phyloP scores from a whole-genome alignment of 64 coral and sea anemone genomes.

The Stylophora pistillata region DNA sequence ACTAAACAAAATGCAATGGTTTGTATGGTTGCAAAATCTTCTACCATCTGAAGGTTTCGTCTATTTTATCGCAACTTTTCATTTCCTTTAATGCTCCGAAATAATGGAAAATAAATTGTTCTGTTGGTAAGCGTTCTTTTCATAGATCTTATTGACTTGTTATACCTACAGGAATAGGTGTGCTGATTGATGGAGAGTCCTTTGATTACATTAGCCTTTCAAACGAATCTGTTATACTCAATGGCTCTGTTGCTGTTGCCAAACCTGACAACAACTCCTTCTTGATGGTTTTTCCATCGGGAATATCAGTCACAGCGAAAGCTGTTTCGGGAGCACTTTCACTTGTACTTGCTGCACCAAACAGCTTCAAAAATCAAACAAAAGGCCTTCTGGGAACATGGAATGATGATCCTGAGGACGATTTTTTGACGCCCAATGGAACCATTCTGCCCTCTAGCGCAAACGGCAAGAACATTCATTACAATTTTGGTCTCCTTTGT shows the following conservation, averaged over 20 bases:
- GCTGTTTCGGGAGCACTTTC: constrained; percentile 28
- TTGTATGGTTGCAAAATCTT: too few species aligned
- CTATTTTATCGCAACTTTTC: too few species aligned
- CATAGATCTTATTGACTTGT: too few species aligned
- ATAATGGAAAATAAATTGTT: too few species aligned
- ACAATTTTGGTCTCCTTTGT: constrained; percentile 57
- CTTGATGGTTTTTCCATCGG: constrained; percentile 32
- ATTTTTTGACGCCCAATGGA: constrained; percentile 45
- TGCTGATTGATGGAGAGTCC: constrained; percentile 14
- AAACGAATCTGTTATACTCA: constrained; percentile 21
- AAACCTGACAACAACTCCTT: constrained; percentile 31
- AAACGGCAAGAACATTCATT: constrained; percentile 49
- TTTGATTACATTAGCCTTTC: constrained; percentile 17
- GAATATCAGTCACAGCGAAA: constrained; percentile 34
- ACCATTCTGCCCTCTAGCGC: constrained; percentile 19
- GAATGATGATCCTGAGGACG: constrained; percentile 38
- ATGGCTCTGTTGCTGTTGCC: constrained; percentile 2
- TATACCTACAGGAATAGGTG: neutral
- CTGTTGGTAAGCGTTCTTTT: too few species aligned
- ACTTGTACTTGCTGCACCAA: constrained; percentile 33
- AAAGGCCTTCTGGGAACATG: constrained; percentile 58
- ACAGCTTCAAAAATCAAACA: constrained; percentile 44
- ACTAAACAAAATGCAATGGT: too few species aligned
- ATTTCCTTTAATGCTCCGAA: too few species aligned
- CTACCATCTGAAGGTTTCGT: too few species aligned